These are phyloP conservation scores for Leucopsar rothschildi DNA, from an alignment of 2,113 vertebrate genomes.

Conservation along the genomic window DNA sequence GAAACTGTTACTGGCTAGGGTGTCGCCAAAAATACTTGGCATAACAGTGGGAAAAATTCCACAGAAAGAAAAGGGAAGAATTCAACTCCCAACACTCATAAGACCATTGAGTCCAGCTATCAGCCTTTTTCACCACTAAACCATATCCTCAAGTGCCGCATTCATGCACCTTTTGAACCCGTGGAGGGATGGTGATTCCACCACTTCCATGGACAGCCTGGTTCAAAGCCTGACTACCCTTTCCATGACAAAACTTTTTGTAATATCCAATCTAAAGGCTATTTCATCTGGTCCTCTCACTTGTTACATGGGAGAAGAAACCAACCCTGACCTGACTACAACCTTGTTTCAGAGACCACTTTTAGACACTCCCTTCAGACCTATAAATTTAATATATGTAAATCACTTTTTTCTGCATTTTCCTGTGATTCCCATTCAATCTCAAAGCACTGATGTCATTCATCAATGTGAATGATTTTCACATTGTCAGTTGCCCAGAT, in stretches of 20 bases:
- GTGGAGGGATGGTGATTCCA: neutral
- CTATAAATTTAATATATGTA: neutral
- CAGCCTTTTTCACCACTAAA: neutral
- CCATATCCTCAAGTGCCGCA: neutral
- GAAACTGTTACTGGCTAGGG: no score
- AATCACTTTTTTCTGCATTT: neutral
- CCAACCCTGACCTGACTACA: neutral
- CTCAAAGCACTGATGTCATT: neutral
- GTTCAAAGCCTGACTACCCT: neutral
- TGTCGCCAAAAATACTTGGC: no score
- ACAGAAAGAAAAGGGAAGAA: no score
- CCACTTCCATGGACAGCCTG: neutral
- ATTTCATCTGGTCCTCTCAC: neutral
- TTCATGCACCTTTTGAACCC: neutral
- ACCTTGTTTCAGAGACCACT: neutral
- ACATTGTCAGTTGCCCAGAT: neutral
- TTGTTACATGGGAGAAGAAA: neutral
- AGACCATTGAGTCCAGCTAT: neutral
- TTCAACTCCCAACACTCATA: no score
- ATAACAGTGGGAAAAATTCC: no score
- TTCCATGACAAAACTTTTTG: neutral
- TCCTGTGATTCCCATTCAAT: fast-evolving
- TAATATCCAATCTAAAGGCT: neutral
- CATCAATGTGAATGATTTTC: neutral
- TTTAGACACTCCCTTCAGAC: neutral